A percentile compares a stretch with the other conserved stretches of the same genome.
These are phyloP conservation scores for Trichonephila inaurata DNA, from an alignment of 1,140 invertebrate species.

Conservation along the genomic window DNA sequence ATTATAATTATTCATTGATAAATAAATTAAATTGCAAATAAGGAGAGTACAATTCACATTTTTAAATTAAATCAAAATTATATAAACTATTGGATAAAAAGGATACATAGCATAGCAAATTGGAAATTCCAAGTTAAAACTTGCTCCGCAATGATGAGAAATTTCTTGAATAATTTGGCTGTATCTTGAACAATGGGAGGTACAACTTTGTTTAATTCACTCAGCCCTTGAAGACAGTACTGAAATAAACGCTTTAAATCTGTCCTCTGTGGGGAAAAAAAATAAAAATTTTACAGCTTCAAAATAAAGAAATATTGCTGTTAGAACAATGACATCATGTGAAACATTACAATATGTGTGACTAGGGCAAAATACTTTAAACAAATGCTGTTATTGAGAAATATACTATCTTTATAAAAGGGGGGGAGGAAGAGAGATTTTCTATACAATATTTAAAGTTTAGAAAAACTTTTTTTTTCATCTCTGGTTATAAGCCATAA, in stretches of 20 bases:
- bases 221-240: slow-evolving; percentile 84
- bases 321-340: no score
- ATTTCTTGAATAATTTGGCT: slow-evolving; percentile 81
- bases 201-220: slow-evolving; percentile 84
- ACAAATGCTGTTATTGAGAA: no score
- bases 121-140: slow-evolving; percentile 88
- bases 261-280: slow-evolving; percentile 81
- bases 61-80: no score
- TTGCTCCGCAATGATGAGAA: slow-evolving; percentile 87
- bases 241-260: slow-evolving; percentile 91
- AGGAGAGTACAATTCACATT: no score
- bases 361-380: no score
- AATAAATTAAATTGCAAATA: neutral
- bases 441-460: no score
- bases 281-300: neutral
- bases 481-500: no score
- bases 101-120: slow-evolving; percentile 78
- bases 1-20: neutral
- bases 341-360: no score
- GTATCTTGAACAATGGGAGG: slow-evolving; percentile 82
- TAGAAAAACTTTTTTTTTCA: no score
- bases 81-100: slow-evolving; percentile 19
- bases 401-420: no score
- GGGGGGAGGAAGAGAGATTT: no score
- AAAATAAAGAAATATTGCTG: no score